A percentile compares a stretch with the other conserved stretches of the same genome.
Evolutionary conservation across 1,140 invertebrate species (phyloP).

Genomic region (Copidosoma floridanum): DNA sequence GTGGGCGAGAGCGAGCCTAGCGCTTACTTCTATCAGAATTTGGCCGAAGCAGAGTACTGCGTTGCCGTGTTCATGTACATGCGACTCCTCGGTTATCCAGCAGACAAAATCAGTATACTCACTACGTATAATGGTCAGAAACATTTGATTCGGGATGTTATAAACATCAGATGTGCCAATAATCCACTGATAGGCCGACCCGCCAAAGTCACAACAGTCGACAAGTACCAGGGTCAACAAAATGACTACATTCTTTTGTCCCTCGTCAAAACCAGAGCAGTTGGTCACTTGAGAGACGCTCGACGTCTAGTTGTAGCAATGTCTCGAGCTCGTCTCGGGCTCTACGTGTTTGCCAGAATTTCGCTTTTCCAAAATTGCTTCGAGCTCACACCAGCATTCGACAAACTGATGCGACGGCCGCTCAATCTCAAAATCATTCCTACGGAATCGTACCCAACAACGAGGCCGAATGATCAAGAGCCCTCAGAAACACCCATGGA

Average conservation of each 20-base stretch:
- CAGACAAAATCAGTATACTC: constrained; percentile 96
- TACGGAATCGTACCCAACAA: constrained; percentile 75
- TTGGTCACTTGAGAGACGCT: constrained; percentile 96
- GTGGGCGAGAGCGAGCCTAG: constrained; percentile 96
- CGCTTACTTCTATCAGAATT: constrained; percentile 97
- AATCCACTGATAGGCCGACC: constrained; percentile 97
- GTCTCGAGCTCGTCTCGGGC: constrained; percentile 94
- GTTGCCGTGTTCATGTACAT: constrained; percentile 99
- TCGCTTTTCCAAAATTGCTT: constrained; percentile 94
- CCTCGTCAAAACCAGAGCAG: constrained; percentile 90
- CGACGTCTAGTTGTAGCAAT: constrained; percentile 95
- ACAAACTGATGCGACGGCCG: constrained; percentile 76
- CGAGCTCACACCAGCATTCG: constrained; percentile 92
- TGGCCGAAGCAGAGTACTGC: constrained; percentile 98
- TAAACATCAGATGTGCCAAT: constrained; percentile 85
- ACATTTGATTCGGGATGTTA: constrained; percentile 93
- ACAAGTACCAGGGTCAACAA: constrained; percentile 99
- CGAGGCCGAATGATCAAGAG: constrained; percentile 55
- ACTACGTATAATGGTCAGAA: constrained; percentile 99
- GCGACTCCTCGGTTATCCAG: constrained; percentile 94
- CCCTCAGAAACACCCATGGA: constrained; percentile 50
- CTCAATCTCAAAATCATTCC: constrained; percentile 74
- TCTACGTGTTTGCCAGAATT: constrained; percentile 94
- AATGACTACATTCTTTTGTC: constrained; percentile 98
- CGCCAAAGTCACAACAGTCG: constrained; percentile 95